Percentiles rank a stretch among this genome's conserved stretches.
These are phyloP conservation scores for Psilopogon haemacephalus DNA, from an alignment of 2,113 vertebrate genomes.

Conservation along the genomic window DNA sequence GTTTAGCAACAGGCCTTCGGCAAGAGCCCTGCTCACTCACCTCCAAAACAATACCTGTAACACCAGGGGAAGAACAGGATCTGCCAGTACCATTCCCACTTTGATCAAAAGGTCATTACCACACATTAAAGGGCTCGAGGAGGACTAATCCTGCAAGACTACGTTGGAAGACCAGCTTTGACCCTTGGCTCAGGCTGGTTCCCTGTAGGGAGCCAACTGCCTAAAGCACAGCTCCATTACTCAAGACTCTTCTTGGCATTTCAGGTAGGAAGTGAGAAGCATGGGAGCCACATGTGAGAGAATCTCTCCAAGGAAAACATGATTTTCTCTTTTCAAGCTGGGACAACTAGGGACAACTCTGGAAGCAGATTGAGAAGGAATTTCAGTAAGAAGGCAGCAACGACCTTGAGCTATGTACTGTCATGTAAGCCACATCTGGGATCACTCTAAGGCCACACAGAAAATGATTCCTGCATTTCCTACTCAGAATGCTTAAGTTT, in stretches of 20 bases:
- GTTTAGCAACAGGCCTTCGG: not conserved
- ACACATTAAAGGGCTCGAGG: not conserved
- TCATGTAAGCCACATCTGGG: not conserved
- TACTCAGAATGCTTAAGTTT: not conserved
- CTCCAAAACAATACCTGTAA: not conserved
- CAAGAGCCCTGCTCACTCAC: not conserved
- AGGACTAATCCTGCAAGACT: not conserved
- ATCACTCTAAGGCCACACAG: not conserved
- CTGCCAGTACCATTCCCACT: not conserved
- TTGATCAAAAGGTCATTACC: not conserved
- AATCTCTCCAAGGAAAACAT: not conserved
- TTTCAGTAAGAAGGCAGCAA: not conserved
- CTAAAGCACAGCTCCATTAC: rapidly evolving
- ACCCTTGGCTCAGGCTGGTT: not conserved
- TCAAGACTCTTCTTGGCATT: not conserved
- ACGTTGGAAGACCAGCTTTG: not conserved
- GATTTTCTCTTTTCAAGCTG: not conserved
- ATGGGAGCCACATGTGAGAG: not conserved
- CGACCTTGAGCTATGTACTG: not conserved
- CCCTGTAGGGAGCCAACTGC: not conserved
- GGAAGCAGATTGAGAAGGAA: not conserved
- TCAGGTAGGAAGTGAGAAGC: not conserved
- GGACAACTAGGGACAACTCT: not conserved
- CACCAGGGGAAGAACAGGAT: not conserved
- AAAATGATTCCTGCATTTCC: not conserved